phyloP scores from a whole-genome alignment of 2,797 vertebrate genomes.

The Lemur catta region DNA sequence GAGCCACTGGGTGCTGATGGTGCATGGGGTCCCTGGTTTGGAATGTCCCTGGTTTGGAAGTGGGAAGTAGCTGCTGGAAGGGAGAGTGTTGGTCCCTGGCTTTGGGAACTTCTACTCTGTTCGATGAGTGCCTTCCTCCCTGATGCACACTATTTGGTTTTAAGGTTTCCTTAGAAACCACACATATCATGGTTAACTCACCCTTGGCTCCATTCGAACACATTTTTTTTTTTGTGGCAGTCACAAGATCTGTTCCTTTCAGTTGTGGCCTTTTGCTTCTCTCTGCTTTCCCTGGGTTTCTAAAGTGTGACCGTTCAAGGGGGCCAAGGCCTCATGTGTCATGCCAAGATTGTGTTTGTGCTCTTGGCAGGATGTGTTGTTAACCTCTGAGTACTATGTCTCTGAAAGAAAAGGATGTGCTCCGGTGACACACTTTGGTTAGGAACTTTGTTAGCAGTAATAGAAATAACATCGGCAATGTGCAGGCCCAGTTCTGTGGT shows the following conservation, averaged over 20 bases:
- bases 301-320: constrained; percentile 1
- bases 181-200: neutral
- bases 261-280: neutral
- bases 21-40: neutral
- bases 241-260: constrained; percentile 37
- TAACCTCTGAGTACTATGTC: neutral
- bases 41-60: neutral
- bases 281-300: neutral
- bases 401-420: constrained; percentile 7
- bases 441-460: neutral
- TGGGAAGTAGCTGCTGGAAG: neutral
- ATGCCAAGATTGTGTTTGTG: neutral
- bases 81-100: neutral
- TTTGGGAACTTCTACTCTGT: neutral
- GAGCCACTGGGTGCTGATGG: neutral
- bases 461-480: neutral
- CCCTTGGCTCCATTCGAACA: constrained; percentile 35
- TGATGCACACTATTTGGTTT: constrained; percentile 44
- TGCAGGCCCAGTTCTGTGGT: neutral
- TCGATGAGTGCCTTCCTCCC: neutral
- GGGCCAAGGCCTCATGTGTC: neutral
- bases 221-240: neutral
- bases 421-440: neutral
- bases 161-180: constrained; percentile 61
- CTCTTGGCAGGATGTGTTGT: neutral